Percentiles rank a stretch among this genome's conserved stretches.
These are phyloP conservation scores for Chloroclystis v-ata DNA, from an alignment of 2,888 invertebrate species.

Conservation along the genomic window DNA sequence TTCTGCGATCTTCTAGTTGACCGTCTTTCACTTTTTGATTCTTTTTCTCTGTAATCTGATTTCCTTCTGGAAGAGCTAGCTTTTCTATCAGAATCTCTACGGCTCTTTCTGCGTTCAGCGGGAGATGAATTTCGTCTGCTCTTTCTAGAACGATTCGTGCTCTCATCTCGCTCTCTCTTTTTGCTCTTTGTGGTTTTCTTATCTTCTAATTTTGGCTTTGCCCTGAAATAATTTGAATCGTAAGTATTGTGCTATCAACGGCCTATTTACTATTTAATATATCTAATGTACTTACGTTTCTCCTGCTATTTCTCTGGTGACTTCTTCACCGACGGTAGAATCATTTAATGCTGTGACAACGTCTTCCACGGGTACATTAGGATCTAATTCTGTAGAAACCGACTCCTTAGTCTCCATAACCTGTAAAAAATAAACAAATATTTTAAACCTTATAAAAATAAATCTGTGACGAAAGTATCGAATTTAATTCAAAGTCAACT, in stretches of 20 bases:
- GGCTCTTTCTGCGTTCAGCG: conserved; percentile 23
- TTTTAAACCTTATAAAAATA: background rate
- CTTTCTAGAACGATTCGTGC: conserved; percentile 45
- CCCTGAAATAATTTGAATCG: conserved; percentile 13
- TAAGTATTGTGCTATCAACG: too few species aligned
- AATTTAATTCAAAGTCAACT: background rate
- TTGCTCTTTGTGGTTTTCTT: conserved; percentile 40
- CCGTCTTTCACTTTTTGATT: conserved; percentile 38
- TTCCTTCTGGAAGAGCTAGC: conserved; percentile 55
- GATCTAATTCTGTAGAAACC: conserved; percentile 80
- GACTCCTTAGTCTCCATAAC: conserved; percentile 81
- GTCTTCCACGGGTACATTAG: conserved; percentile 82
- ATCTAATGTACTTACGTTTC: conserved; percentile 15
- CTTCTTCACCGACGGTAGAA: conserved; percentile 56
- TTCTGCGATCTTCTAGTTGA: conserved; percentile 52
- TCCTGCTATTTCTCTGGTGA: conserved; percentile 43
- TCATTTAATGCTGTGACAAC: conserved; percentile 81
- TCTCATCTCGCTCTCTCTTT: conserved; percentile 45
- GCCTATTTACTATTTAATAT: too few species aligned
- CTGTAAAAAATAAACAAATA: conserved; percentile 39
- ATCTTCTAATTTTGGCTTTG: conserved; percentile 35
- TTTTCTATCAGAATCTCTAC: conserved; percentile 54
- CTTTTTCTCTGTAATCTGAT: conserved; percentile 52
- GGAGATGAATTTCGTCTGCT: conserved; percentile 46
- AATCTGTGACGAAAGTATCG: too few species aligned